Evolutionary conservation across 2,113 vertebrate species (phyloP).

Genomic region (Donacobius atricapilla): DNA sequence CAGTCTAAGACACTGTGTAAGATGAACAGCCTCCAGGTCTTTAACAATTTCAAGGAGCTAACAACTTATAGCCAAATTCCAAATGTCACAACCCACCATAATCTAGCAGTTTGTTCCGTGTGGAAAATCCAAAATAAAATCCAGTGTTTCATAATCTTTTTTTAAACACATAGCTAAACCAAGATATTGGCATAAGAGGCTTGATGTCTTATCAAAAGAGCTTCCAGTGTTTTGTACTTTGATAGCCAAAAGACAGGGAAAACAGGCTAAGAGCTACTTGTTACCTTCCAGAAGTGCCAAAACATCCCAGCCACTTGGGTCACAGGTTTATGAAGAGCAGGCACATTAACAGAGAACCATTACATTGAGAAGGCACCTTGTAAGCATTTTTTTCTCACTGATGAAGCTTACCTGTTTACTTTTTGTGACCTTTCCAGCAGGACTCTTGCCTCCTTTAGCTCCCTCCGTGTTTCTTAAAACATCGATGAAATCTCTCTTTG

Average conservation of each 20-base stretch:
- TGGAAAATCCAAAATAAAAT: not conserved
- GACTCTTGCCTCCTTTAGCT: not conserved
- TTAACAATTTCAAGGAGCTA: not conserved
- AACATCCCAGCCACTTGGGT: not conserved
- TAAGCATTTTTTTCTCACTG: not conserved
- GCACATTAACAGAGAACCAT: not conserved
- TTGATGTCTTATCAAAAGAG: not conserved
- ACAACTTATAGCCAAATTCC: not conserved
- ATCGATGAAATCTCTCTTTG: constrained; percentile 91
- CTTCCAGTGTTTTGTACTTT: not conserved
- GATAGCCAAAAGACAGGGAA: not conserved
- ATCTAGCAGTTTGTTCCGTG: not conserved
- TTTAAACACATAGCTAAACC: not conserved
- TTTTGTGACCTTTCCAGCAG: constrained; percentile 3
- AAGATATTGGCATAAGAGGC: not conserved
- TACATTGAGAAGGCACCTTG: not conserved
- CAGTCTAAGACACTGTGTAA: not conserved
- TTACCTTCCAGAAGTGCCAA: not conserved
- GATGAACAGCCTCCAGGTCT: not conserved
- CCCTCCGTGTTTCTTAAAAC: constrained; percentile 79
- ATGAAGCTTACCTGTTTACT: constrained; percentile 66
- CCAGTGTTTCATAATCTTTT: not conserved
- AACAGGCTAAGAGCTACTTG: not conserved
- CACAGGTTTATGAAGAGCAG: not conserved
- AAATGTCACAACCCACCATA: not conserved